Evolutionary conservation across 2,888 invertebrate species (phyloP).

Genomic region (Tenthredo distinguenda): DNA sequence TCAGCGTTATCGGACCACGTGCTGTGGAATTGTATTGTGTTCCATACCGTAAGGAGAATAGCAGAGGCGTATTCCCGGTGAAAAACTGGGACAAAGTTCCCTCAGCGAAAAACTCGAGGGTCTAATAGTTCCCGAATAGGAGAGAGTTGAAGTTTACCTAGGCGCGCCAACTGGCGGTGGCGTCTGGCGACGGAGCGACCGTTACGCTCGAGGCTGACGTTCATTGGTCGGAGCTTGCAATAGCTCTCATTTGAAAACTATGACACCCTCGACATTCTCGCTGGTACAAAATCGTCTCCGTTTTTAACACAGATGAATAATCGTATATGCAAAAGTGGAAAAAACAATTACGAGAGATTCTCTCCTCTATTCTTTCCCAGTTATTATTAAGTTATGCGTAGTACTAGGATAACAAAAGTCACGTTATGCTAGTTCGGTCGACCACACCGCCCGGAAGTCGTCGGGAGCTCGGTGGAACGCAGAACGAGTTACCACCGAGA

Average conservation of each 20-base stretch:
- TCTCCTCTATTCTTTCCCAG: neutral
- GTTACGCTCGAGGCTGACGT: neutral
- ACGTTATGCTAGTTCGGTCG: neutral
- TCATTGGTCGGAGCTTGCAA: neutral
- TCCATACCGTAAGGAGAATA: neutral
- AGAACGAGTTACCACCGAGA: neutral
- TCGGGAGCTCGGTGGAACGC: neutral
- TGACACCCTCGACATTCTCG: neutral
- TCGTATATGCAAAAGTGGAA: neutral
- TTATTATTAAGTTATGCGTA: neutral
- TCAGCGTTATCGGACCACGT: slow-evolving; percentile 15
- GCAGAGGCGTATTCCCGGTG: neutral
- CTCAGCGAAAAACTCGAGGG: neutral
- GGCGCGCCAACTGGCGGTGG: neutral
- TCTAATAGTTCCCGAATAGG: neutral
- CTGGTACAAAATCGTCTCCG: neutral
- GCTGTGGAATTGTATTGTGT: neutral
- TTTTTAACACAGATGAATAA: neutral
- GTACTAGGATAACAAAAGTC: slow-evolving; percentile 16
- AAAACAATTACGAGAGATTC: neutral
- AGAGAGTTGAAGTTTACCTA: neutral
- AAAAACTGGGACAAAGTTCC: slow-evolving; percentile 18
- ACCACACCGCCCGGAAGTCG: slow-evolving; percentile 14
- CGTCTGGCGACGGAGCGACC: neutral
- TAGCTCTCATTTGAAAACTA: neutral